A percentile compares a stretch with the other conserved stretches of the same genome.
Conservation (phyloP, 2,888 invertebrate species). For the Eupelmus urozonus region DNA sequence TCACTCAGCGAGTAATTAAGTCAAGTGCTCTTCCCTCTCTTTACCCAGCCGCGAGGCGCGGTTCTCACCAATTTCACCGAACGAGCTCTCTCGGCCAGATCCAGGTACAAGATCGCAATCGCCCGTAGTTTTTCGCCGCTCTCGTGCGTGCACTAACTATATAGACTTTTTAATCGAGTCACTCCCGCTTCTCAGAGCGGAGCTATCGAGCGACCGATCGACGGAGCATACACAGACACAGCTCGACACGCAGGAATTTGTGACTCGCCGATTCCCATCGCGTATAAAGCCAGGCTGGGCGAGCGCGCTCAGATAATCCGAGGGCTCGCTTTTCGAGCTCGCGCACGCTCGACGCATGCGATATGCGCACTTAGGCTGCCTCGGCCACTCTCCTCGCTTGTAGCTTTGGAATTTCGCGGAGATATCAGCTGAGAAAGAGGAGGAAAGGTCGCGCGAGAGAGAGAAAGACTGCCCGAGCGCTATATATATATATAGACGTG, state of each 20-base stretch:
- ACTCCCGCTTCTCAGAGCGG: background rate
- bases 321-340: no score
- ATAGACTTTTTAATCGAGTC: constrained; percentile 25
- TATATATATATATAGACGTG: no score
- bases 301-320: background rate
- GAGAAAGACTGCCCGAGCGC: no score
- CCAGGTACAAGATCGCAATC: background rate
- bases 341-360: background rate
- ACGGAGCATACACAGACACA: constrained; percentile 4
- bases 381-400: background rate
- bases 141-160: background rate
- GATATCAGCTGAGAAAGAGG: background rate
- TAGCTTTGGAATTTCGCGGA: background rate
- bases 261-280: constrained; percentile 34
- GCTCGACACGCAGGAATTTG: constrained; percentile 28
- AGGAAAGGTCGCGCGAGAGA: constrained; percentile 6
- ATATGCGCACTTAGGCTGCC: background rate
- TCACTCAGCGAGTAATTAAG: background rate
- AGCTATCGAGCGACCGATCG: constrained; percentile 19
- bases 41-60: background rate
- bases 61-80: constrained; percentile 1
- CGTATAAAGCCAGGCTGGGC: background rate
- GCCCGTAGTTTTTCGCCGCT: constrained; percentile 9
- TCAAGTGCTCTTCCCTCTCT: no score
- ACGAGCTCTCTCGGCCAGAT: background rate